Base-by-base conservation (phyloP, 2,113 vertebrate genomes). In the Ursus arctos region DNA sequence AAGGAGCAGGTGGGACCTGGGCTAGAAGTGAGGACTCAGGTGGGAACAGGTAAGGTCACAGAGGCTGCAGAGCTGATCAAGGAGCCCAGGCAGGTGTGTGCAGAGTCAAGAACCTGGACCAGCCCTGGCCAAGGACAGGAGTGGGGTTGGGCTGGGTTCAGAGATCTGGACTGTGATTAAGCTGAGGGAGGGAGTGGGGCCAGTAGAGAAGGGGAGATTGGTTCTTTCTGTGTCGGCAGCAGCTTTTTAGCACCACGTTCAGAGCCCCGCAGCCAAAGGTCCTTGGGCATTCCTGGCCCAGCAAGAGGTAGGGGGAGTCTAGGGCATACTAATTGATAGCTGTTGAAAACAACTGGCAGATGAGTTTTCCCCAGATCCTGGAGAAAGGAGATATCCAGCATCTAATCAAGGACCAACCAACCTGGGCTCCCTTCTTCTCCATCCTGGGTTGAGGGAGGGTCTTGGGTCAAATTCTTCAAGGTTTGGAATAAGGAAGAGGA, bases 391-490 rank as follows among this genome's bases (percentile, higher is more conserved):
- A 33, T 43, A 16, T 36, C 69, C 3, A 9, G 81, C 55, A 43
- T 92, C 63, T 76, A 81, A 47, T 91, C n/a, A 94, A 97, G 49
- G 40, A 79, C 31, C 13, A 94, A 19, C 6, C 22, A 93, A 22
- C 4, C 22, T 15, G 11, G 71, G 51, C 21, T 96, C 71, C 16
- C 22, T 94, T 76, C 55, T 96, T 74, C 40, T 93, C 22, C 84
- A 81, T 89, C 28, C 40, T 88, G 43, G 69, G 95, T 31, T 65
- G n/a, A 85, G 61, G 36, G 21, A 76, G 14, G 7, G 12, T 83
- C 28, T 51, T 74, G 13, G 28, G 14, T 90, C 59, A 94, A 93
- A 94, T 65, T 95, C 51, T 84, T 94, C 26, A 96, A 76, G 57
- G 43, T 89, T 88, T 57, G 21, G 6, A 65, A 59, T 47, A 77